Evolutionary conservation across 2,797 vertebrate species (phyloP).

Genomic region (Kryptolebias ocellatus): DNA sequence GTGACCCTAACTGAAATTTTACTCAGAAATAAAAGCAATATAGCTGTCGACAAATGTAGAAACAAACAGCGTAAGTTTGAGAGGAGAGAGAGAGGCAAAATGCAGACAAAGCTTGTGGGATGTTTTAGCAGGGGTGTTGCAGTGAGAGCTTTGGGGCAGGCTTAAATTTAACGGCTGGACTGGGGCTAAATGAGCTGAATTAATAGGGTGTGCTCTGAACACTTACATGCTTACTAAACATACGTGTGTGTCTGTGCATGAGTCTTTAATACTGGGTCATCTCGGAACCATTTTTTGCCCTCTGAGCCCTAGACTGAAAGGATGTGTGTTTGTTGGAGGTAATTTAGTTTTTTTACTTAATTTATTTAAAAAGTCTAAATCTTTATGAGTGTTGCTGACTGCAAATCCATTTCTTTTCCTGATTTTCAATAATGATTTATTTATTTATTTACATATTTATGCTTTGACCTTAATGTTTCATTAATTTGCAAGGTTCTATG

Average conservation of each 20-base stretch:
- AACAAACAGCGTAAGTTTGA: slow-evolving; percentile 18
- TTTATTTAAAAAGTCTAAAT: slow-evolving; percentile 1
- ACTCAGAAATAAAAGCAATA: slow-evolving; percentile 25
- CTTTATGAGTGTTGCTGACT: not conserved
- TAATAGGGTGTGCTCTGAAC: slow-evolving; percentile 77
- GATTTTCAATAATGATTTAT: not conserved
- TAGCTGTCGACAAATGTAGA: slow-evolving; percentile 14
- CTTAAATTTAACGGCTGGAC: slow-evolving; percentile 81
- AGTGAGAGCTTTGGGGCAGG: slow-evolving; percentile 69
- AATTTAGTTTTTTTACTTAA: slow-evolving; percentile 18
- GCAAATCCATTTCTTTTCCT: slow-evolving; percentile 18
- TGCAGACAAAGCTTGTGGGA: slow-evolving; percentile 58
- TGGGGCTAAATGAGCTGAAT: slow-evolving; percentile 83
- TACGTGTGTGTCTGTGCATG: slow-evolving; percentile 52
- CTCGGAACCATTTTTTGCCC: slow-evolving; percentile 67
- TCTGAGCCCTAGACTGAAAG: slow-evolving; percentile 40
- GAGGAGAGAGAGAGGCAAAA: not conserved
- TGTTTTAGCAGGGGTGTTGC: slow-evolving; percentile 41
- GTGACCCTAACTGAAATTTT: slow-evolving; percentile 27
- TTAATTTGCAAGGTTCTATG: slow-evolving; percentile 21
- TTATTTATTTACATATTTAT: not conserved
- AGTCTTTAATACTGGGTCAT: slow-evolving; percentile 73
- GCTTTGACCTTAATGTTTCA: slow-evolving; percentile 2
- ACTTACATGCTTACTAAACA: slow-evolving; percentile 80
- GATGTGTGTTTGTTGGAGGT: slow-evolving; percentile 54